A percentile compares a stretch with the other conserved stretches of the same genome.
These are phyloP conservation scores for Anarhynchus alexandrinus DNA, from an alignment of 2,113 vertebrate genomes.

Conservation along the genomic window DNA sequence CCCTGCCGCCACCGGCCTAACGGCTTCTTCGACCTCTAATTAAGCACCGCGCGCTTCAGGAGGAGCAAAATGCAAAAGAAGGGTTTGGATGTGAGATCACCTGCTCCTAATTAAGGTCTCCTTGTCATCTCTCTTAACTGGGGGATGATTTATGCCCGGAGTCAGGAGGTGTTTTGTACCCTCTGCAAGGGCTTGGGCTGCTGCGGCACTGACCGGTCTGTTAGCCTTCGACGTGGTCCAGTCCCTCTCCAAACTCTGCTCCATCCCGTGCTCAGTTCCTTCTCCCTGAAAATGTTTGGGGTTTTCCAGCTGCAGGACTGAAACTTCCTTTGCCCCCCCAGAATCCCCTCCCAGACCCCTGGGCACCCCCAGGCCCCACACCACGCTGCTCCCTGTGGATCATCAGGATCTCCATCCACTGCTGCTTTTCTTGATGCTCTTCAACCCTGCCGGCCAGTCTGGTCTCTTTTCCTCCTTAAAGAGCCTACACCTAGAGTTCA, in stretches of 20 bases:
- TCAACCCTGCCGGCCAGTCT: not conserved
- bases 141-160: not conserved
- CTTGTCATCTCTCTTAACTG: not conserved
- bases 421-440: not conserved
- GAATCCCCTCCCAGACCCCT: no score
- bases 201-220: not conserved
- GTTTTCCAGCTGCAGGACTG: not conserved
- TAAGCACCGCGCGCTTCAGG: not conserved
- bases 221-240: accelerated
- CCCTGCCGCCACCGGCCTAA: not conserved
- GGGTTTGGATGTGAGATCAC: not conserved
- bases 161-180: not conserved
- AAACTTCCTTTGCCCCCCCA: not conserved
- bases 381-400: accelerated
- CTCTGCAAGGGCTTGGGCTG: not conserved
- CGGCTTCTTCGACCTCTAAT: not conserved
- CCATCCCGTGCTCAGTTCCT: accelerated
- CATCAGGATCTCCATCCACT: not conserved
- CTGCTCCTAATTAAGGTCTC: not conserved
- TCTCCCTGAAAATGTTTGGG: not conserved
- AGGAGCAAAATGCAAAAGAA: not conserved
- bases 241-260: not conserved
- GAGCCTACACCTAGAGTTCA: not conserved
- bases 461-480: not conserved
- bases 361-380: not conserved